Conservation (phyloP, 2,113 vertebrate species). For the Sylvia atricapilla region DNA sequence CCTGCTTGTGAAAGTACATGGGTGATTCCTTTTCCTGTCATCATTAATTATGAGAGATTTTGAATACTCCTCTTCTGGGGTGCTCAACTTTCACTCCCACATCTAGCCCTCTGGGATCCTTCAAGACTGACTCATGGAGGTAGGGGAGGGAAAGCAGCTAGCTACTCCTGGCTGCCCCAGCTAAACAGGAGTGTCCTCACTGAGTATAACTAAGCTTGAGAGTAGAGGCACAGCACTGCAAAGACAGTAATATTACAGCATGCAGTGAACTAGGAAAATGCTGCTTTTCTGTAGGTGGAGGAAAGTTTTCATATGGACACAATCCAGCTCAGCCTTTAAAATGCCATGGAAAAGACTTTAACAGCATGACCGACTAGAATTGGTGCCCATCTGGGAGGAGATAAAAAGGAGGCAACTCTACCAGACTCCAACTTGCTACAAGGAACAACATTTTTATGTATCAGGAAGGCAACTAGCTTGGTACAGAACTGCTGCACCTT, state of each 20-base stretch:
- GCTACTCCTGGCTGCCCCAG: background rate
- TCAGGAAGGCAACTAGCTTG: background rate
- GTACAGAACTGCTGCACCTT: background rate
- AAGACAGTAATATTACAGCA: background rate
- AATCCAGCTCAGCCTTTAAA: conserved; percentile 10
- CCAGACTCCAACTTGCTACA: background rate
- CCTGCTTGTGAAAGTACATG: background rate
- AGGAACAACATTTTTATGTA: background rate
- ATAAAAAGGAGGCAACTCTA: background rate
- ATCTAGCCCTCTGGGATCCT: background rate
- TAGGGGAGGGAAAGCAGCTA: background rate
- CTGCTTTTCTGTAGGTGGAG: background rate
- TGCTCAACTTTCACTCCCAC: background rate
- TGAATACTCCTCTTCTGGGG: background rate
- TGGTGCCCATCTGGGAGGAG: background rate
- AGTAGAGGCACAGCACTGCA: background rate
- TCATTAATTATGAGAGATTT: background rate
- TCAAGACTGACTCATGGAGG: background rate
- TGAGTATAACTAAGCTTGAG: background rate
- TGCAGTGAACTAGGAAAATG: background rate
- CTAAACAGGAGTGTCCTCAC: background rate
- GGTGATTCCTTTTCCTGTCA: background rate
- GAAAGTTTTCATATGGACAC: background rate
- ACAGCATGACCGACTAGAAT: background rate
- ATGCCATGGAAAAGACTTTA: background rate